Evolutionary conservation across 2,888 invertebrate genomes (phyloP).

Genomic region (Acleris cristana): DNA sequence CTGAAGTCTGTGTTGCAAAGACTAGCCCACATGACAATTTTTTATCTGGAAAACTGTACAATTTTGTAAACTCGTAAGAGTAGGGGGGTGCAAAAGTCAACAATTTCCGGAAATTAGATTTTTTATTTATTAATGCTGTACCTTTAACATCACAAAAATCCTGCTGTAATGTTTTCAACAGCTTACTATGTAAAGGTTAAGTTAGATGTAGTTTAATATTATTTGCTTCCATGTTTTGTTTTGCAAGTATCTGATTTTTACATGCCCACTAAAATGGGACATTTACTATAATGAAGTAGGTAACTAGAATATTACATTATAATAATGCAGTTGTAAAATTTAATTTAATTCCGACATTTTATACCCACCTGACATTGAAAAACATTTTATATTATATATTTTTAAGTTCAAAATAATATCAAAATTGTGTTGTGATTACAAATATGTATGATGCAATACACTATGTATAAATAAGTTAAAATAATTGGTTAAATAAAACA

Average conservation of each 20-base stretch:
- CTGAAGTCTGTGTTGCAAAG: too few species aligned
- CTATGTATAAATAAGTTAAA: slow-evolving; percentile 2
- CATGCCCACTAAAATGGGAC: slow-evolving; percentile 19
- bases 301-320: too few species aligned
- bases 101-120: too few species aligned
- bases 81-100: too few species aligned
- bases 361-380: slow-evolving; percentile 7
- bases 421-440: slow-evolving; percentile 11
- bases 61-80: too few species aligned
- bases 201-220: neutral
- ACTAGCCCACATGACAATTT: too few species aligned
- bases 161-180: neutral
- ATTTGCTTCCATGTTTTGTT: slow-evolving; percentile 4
- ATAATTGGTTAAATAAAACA: slow-evolving; percentile 4
- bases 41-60: too few species aligned
- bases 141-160: neutral
- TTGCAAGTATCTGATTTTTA: neutral
- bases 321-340: too few species aligned
- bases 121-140: too few species aligned
- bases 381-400: neutral
- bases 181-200: neutral
- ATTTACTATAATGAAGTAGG: too few species aligned
- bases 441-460: neutral
- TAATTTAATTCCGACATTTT: neutral
- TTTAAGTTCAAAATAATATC: slow-evolving; percentile 8